These are phyloP conservation scores for Papilio glaucus DNA, from an alignment of 1,140 invertebrate species.

Conservation along the genomic window DNA sequence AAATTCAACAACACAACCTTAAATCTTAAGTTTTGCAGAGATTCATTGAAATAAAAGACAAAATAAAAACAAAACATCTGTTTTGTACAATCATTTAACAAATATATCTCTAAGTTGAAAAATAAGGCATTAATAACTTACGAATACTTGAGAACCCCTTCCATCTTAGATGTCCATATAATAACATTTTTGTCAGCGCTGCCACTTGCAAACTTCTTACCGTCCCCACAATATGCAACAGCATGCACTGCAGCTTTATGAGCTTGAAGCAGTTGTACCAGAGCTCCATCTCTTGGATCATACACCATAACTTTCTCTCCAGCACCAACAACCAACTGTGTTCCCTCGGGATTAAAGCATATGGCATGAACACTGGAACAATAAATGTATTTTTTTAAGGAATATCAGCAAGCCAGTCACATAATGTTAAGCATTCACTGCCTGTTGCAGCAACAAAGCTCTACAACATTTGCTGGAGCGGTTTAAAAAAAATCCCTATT, in stretches of 20 bases:
- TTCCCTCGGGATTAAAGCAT: conserved; percentile 98
- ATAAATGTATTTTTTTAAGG: conserved; percentile 41
- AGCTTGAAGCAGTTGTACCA: conserved; percentile 96
- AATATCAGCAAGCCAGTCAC: too few species aligned
- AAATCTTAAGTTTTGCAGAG: too few species aligned
- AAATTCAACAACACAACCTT: too few species aligned
- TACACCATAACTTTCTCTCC: conserved; percentile 97
- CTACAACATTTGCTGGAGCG: too few species aligned
- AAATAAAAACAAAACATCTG: background rate
- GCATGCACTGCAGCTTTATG: conserved; percentile 98
- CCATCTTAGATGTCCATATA: conserved; percentile 98
- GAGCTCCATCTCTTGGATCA: conserved; percentile 94
- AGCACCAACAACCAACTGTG: conserved; percentile 96
- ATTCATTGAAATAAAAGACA: too few species aligned
- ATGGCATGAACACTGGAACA: conserved; percentile 94
- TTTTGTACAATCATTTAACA: background rate
- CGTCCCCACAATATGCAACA: conserved; percentile 96
- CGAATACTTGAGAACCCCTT: conserved; percentile 98
- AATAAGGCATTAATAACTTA: conserved; percentile 82
- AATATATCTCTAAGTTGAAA: background rate
- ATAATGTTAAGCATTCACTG: too few species aligned
- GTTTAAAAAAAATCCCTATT: too few species aligned
- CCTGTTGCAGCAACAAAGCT: too few species aligned
- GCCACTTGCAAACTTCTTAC: conserved; percentile 98
- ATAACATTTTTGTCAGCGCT: conserved; percentile 99